Evolutionary conservation across 2,888 invertebrate species (phyloP).

Genomic region (Zele albiditarsus): DNA sequence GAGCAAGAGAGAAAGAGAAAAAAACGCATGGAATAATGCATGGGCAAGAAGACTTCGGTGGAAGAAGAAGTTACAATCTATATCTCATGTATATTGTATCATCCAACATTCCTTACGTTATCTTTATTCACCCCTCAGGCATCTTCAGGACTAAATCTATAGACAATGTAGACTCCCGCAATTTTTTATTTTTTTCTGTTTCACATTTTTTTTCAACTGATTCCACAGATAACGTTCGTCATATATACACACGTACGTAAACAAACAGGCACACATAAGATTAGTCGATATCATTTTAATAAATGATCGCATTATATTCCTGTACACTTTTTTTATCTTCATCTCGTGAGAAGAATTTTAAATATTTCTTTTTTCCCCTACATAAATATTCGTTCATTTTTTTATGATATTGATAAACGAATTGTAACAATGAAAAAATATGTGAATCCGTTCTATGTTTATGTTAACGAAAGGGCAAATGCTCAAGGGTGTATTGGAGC

Average conservation of each 20-base stretch:
- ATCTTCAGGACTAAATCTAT: constrained; percentile 21
- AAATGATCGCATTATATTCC: neutral
- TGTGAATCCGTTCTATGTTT: neutral
- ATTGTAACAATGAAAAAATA: neutral
- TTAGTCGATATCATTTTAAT: neutral
- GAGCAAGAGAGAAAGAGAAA: neutral
- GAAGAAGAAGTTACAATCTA: constrained; percentile 11
- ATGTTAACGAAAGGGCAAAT: neutral
- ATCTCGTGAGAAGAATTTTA: neutral
- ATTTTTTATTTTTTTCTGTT: neutral
- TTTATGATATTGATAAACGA: neutral
- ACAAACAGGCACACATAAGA: neutral
- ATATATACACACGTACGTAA: neutral
- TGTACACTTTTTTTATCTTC: neutral
- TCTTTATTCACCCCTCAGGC: constrained; percentile 25
- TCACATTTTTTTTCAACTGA: neutral
- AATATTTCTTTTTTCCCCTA: neutral
- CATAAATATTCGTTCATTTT: constrained; percentile 5
- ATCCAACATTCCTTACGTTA: constrained; percentile 20
- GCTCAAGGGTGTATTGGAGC: neutral
- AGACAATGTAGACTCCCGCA: neutral
- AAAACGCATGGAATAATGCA: constrained; percentile 25
- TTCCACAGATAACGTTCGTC: neutral
- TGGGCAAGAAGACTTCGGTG: neutral
- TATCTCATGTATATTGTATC: constrained; percentile 35